Evolutionary conservation across 2,888 invertebrate genomes (phyloP).

Genomic region (Apomyelois bistriatella): DNA sequence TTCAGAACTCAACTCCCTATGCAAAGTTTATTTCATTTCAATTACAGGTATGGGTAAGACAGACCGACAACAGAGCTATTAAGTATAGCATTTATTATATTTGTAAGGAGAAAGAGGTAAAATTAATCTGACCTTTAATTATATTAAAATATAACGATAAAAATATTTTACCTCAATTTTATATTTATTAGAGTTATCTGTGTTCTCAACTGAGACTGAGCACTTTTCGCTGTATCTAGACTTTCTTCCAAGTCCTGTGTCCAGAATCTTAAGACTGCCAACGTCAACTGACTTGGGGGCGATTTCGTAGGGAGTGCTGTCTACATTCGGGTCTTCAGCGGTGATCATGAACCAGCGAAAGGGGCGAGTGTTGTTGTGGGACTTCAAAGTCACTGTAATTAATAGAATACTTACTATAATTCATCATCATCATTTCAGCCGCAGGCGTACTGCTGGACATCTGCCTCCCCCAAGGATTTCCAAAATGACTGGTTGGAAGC

Average conservation of each 20-base stretch:
- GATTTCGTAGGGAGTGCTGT: constrained; percentile 40
- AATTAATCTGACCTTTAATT: too few species aligned
- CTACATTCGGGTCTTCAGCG: constrained; percentile 61
- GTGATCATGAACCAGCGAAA: constrained; percentile 72
- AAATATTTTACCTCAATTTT: constrained; percentile 44
- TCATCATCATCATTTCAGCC: too few species aligned
- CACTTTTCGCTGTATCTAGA: constrained; percentile 63
- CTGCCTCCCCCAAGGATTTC: too few species aligned
- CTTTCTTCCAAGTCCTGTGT: constrained; percentile 39
- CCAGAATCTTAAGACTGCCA: constrained; percentile 59
- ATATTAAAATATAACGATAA: too few species aligned
- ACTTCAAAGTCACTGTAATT: constrained; percentile 48
- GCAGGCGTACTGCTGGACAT: too few species aligned
- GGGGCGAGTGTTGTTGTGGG: constrained; percentile 36
- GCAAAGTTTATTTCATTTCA: too few species aligned
- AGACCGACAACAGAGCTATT: too few species aligned
- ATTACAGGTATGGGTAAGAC: too few species aligned
- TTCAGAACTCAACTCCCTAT: too few species aligned
- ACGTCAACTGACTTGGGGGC: constrained; percentile 42
- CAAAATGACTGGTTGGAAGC: too few species aligned
- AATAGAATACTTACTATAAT: not conserved
- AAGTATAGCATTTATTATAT: too few species aligned
- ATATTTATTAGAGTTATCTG: constrained; percentile 56
- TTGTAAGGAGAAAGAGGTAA: too few species aligned
- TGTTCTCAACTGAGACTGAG: constrained; percentile 59